Evolutionary conservation across 1,140 invertebrate species (phyloP).

Genomic region (Cyclina sinensis): DNA sequence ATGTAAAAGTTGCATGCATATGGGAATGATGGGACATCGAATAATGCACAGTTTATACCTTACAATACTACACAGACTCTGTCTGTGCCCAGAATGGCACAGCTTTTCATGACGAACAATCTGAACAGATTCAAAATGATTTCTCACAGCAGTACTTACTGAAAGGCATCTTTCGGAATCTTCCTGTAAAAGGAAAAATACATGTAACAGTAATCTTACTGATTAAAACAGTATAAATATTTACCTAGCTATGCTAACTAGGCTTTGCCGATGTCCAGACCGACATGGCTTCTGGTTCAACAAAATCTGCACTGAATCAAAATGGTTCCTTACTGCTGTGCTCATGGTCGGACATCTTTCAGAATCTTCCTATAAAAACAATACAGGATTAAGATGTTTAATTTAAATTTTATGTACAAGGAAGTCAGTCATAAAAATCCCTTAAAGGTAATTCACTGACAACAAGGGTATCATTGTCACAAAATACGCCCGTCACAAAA

Average conservation of each 20-base stretch:
- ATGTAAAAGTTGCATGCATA: too few relatives aligned
- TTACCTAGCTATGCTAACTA: slow-evolving; percentile 88
- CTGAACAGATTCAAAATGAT: slow-evolving; percentile 95
- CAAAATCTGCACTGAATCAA: slow-evolving; percentile 93
- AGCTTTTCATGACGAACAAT: slow-evolving; percentile 90
- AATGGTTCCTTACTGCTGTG: slow-evolving; percentile 95
- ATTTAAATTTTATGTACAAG: too few relatives aligned
- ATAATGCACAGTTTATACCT: slow-evolving; percentile 68
- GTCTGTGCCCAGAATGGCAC: slow-evolving; percentile 93
- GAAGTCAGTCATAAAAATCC: too few relatives aligned
- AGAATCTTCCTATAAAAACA: slow-evolving; percentile 90
- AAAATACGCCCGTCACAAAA: too few relatives aligned
- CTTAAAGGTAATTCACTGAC: too few relatives aligned
- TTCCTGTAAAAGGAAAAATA: slow-evolving; percentile 88
- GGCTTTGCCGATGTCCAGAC: slow-evolving; percentile 93
- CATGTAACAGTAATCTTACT: background rate
- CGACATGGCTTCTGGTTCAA: slow-evolving; percentile 90
- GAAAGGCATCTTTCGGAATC: slow-evolving; percentile 94
- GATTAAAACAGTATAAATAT: background rate
- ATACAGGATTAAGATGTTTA: too few relatives aligned
- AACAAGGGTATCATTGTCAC: too few relatives aligned
- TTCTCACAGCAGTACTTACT: slow-evolving; percentile 93
- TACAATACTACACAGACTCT: slow-evolving; percentile 90
- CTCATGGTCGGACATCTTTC: slow-evolving; percentile 94
- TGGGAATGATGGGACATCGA: background rate